Evolutionary conservation across 2,797 vertebrate genomes (phyloP), one percentile per base, ranked within the genome.

Genomic region (Mycteria americana): DNA sequence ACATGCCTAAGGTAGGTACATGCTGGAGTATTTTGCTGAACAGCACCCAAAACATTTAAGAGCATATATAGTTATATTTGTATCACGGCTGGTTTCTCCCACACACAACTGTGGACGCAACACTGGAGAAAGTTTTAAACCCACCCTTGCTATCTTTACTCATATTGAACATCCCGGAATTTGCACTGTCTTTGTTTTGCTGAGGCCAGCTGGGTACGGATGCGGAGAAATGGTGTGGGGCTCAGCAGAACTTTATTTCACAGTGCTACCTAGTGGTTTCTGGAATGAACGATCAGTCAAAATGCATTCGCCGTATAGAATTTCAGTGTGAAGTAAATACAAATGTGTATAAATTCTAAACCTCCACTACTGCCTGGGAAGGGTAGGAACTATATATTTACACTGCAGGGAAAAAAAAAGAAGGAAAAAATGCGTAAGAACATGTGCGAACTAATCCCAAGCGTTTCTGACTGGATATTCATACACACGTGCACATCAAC

Each of bases 211-310:
- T 18, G 65, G 21, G 14, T 3, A 59, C 68, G 41, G 13, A 48
- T 25, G 46, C 0, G 3, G 7, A 4, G 37, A 21, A 63, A 10
- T 2, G 4, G 18, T 15, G 30, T 4, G 0, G 48, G 37, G 48
- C 50, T 62, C 7, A 1, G 56, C 83, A 82, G 81, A 96, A 93
- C 69, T 89, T 97, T 95, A 95, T 94, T 97, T 96, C 97, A 95
- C 89, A 96, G 81, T 97, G 97, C 97, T 94, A 97, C 95, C 97
- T 97, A 97, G 96, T 87, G 97, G 95, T 25, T 88, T 22, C 85
- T 73, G 79, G 43, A 31, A 85, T 25, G 76, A 96, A 89, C 1
- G 28, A 35, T 64, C 92, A 12, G 50, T 25, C 72, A 37, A 54
- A 84, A 72, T 0, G 24, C 17, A 10, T 30, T 9, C n/a, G 30